Evolutionary conservation across 2,797 vertebrate species (phyloP).

Genomic region (Eidolon dupreanum): DNA sequence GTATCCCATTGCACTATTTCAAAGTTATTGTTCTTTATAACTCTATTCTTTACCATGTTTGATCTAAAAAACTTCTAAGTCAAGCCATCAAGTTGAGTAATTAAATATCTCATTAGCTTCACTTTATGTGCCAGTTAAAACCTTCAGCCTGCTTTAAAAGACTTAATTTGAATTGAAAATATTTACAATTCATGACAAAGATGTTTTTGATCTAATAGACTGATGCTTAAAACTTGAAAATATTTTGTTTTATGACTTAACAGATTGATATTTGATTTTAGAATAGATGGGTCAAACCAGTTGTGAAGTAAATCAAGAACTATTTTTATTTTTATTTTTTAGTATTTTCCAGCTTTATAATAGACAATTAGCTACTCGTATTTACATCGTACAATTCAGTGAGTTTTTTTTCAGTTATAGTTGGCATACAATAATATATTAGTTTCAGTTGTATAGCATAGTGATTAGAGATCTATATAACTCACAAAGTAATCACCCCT

Average conservation of each 20-base stretch:
- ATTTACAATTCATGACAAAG: neutral
- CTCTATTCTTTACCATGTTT: neutral
- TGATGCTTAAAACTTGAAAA: constrained; percentile 60
- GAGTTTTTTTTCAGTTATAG: too few species aligned
- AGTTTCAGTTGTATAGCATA: too few species aligned
- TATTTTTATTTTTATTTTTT: neutral
- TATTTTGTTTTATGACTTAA: constrained; percentile 51
- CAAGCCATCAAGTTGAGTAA: neutral
- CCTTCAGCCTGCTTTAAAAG: neutral
- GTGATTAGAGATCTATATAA: too few species aligned
- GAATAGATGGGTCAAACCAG: constrained; percentile 66
- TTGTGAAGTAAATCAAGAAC: constrained; percentile 52
- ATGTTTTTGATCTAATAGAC: neutral
- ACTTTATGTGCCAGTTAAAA: neutral
- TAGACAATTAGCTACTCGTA: too few species aligned
- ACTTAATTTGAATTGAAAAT: neutral
- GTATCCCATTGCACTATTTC: neutral
- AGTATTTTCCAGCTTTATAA: too few species aligned
- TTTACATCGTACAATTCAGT: too few species aligned
- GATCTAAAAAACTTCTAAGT: neutral
- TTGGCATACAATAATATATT: too few species aligned
- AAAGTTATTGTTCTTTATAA: neutral
- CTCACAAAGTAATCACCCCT: too few species aligned
- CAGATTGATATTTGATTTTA: constrained; percentile 51
- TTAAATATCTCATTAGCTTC: constrained; percentile 16